These are phyloP conservation scores for Drosophila robusta DNA, from an alignment of 2,888 invertebrate genomes.

Conservation along the genomic window DNA sequence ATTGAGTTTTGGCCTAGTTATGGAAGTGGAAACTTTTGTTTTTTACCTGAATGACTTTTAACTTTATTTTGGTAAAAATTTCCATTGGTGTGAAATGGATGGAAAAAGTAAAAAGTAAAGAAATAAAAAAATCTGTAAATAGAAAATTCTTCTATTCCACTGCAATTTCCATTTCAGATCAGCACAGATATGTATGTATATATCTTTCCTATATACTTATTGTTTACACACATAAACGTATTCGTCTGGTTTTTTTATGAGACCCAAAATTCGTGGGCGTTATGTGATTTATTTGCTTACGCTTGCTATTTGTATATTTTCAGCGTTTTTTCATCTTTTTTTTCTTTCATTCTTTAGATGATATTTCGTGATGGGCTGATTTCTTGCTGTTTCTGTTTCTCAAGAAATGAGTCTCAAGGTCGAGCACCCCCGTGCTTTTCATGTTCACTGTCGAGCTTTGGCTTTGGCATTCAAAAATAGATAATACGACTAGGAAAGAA, in stretches of 20 bases:
- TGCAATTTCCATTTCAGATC: background rate
- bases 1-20: no score
- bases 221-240: background rate
- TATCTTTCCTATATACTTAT: slow-evolving; percentile 1
- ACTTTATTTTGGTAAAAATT: no score
- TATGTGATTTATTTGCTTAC: slow-evolving; percentile 68
- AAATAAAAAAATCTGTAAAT: no score
- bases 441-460: slow-evolving; percentile 74
- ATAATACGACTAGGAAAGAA: slow-evolving; percentile 17
- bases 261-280: slow-evolving; percentile 52
- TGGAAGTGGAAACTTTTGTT: no score
- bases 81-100: no score
- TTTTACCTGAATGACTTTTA: no score
- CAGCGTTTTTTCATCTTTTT: slow-evolving; percentile 4
- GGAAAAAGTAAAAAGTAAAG: no score
- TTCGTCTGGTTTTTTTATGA: slow-evolving; percentile 40
- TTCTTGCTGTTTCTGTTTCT: slow-evolving; percentile 20
- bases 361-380: slow-evolving; percentile 14
- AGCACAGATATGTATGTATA: background rate
- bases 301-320: slow-evolving; percentile 31
- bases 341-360: background rate
- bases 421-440: slow-evolving; percentile 40
- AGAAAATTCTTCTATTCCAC: background rate
- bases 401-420: slow-evolving; percentile 45
- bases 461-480: slow-evolving; percentile 77